Base-by-base conservation (phyloP, 1,140 invertebrate species). In the Orius insidiosus region DNA sequence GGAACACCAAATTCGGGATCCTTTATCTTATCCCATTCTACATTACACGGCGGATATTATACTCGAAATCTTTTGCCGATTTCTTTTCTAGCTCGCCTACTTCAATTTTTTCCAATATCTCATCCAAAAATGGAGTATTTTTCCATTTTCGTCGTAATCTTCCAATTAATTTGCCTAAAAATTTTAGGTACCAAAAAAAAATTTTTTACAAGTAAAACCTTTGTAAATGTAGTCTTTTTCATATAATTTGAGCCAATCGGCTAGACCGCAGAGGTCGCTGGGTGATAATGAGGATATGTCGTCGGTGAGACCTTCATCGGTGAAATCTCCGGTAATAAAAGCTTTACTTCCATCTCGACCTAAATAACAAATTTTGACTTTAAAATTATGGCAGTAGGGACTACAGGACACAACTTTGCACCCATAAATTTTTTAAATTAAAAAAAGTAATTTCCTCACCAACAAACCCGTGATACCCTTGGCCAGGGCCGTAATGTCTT, bases 301-400 rank as follows among this genome's bases (percentile, higher is more conserved):
- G 64, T 95, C 88, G 48, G 71, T 77, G 1, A 82, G 60, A 13
- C 75, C 76, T 52, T 71, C 67, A n/a, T 75, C 68, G 38, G 72
- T 71, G 59, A 95, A 95, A 56, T 94, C 72, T 6, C 92, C 92
- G 39, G 80, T 87, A n/a, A 95, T 74, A 65, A 90, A 93, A 8
- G 85, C 81, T 59, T 82, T 68, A 5, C 86, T 85, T 7, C 78
- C 89, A 74, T 96, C 92, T 48, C 75, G 72, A 15, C 85, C 87
- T 84, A 65, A 67, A 3, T 4, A 24, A 24, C 3, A 24, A 24
- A 24, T 4, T 24, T 24, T 24, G 7, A 24, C n/a, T n/a, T n/a
- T n/a, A 24, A 24, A 24, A 24, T 4, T 4, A 24, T 7, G 24
- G 24, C n/a, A n/a, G 7, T 24, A 3, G 24, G 7, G 24, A 7